Evolutionary conservation across 1,140 invertebrate species (phyloP).

Genomic region (Leptinotarsa lineolata): DNA sequence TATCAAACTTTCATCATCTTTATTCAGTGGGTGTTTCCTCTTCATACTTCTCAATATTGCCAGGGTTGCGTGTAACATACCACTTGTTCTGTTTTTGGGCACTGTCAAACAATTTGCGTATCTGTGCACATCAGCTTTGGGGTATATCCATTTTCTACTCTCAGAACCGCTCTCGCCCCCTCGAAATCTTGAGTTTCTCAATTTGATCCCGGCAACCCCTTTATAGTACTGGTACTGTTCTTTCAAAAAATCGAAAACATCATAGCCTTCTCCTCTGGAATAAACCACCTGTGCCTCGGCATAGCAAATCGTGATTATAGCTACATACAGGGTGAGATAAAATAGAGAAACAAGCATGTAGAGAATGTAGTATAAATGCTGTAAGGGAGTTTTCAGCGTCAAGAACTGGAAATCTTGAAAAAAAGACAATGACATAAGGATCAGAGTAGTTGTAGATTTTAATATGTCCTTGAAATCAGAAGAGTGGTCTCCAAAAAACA

Average conservation of each 20-base stretch:
- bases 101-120: constrained; percentile 34
- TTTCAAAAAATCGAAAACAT: constrained; percentile 28
- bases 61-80: neutral
- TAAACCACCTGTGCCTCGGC: constrained; percentile 31
- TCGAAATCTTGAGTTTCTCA: constrained; percentile 4
- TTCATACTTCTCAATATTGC: neutral
- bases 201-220: constrained; percentile 9
- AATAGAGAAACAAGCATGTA: constrained; percentile 37
- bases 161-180: neutral
- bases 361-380: constrained; percentile 29
- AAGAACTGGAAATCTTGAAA: constrained; percentile 26
- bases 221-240: constrained; percentile 36
- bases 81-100: constrained; percentile 23
- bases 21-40: neutral
- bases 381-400: constrained; percentile 25
- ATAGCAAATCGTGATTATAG: constrained; percentile 39
- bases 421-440: constrained; percentile 30
- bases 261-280: constrained; percentile 24
- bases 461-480: constrained; percentile 33
- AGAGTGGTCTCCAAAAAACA: constrained; percentile 33
- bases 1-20: neutral
- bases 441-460: constrained; percentile 28
- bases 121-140: constrained; percentile 33
- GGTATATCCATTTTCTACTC: constrained; percentile 18
- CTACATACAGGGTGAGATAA: constrained; percentile 37